Conservation (phyloP, 1,140 invertebrate genomes). For the Drosophila bifasciata region DNA sequence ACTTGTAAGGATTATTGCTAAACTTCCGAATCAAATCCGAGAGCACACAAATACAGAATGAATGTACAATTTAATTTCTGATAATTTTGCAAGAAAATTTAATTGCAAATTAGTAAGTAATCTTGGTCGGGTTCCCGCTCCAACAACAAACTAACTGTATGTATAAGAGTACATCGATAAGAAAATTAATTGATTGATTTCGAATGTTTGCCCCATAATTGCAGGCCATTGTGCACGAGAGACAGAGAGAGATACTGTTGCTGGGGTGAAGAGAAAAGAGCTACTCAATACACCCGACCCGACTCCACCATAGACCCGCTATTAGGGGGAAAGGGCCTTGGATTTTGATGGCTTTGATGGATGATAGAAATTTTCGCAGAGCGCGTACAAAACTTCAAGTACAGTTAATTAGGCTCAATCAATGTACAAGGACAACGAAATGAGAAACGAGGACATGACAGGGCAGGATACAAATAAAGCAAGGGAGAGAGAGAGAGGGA, state of each 20-base stretch:
- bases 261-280: constrained; percentile 22
- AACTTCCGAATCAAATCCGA: too few species aligned
- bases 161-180: constrained; percentile 56
- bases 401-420: constrained; percentile 80
- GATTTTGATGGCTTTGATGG: constrained; percentile 67
- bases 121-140: neutral
- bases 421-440: constrained; percentile 48
- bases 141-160: neutral
- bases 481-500: neutral
- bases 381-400: constrained; percentile 75
- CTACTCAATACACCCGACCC: neutral
- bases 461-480: neutral
- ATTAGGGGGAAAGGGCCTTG: constrained; percentile 14
- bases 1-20: too few species aligned
- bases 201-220: constrained; percentile 52
- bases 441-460: constrained; percentile 32
- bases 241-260: constrained; percentile 35
- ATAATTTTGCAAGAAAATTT: too few species aligned
- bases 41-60: too few species aligned
- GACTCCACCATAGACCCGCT: neutral
- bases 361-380: constrained; percentile 73
- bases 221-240: constrained; percentile 67
- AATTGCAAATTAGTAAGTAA: too few species aligned
- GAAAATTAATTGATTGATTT: constrained; percentile 77
- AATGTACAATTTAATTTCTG: too few species aligned